phyloP scores from a whole-genome alignment of 1,140 invertebrate genomes.

The Zaprionus lachaisei region DNA sequence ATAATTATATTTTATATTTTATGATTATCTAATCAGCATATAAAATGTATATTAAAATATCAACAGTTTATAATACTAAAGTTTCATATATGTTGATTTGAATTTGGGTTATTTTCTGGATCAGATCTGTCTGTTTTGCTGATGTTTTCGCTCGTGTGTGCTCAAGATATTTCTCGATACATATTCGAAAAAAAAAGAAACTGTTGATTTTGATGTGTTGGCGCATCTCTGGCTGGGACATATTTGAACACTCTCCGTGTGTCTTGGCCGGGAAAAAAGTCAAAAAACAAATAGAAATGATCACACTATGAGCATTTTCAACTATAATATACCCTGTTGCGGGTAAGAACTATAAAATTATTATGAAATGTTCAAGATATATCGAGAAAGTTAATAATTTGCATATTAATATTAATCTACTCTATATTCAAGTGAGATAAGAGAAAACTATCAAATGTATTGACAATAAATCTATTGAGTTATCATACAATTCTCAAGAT shows the following conservation, averaged over 20 bases:
- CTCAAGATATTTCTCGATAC: conserved; percentile 27
- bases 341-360: background rate
- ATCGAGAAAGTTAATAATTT: background rate
- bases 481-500: too few species aligned
- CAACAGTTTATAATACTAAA: background rate
- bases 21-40: background rate
- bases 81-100: background rate
- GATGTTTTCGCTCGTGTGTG: background rate
- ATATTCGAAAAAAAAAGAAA: conserved; percentile 3
- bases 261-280: conserved; percentile 60
- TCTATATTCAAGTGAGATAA: too few species aligned
- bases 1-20: background rate
- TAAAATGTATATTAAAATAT: background rate
- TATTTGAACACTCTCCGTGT: conserved; percentile 19
- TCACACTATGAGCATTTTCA: background rate
- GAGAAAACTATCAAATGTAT: too few species aligned
- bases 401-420: background rate
- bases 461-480: too few species aligned
- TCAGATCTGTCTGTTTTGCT: background rate
- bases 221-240: conserved; percentile 30
- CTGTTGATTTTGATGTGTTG: conserved; percentile 31
- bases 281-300: conserved; percentile 66
- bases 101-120: conserved; percentile 2
- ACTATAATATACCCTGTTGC: background rate
- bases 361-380: background rate